Conservation (phyloP, 1,140 invertebrate species). For the Drosophila guanche region DNA sequence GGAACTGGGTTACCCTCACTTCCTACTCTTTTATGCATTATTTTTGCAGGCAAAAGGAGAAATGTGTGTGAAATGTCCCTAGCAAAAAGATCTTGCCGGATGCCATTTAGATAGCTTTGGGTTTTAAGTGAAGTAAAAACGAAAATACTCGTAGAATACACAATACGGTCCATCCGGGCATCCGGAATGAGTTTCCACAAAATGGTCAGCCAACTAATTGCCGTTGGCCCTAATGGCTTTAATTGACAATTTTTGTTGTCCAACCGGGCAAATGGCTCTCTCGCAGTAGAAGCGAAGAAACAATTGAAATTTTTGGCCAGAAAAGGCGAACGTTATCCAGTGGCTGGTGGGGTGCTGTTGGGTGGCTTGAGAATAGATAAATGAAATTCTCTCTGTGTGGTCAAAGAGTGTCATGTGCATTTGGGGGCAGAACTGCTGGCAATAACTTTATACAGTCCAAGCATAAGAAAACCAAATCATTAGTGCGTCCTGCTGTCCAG, state of each 20-base stretch:
- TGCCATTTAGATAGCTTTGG: slow-evolving; percentile 8
- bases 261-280: slow-evolving; percentile 22
- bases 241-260: slow-evolving; percentile 59
- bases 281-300: slow-evolving; percentile 11
- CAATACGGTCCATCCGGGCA: slow-evolving; percentile 11
- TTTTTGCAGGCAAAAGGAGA: too few relatives aligned
- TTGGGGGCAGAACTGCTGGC: slow-evolving; percentile 29
- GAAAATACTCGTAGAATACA: slow-evolving; percentile 4
- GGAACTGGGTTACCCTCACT: too few relatives aligned
- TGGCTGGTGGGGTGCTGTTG: neutral
- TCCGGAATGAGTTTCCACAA: slow-evolving; percentile 47
- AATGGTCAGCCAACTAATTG: slow-evolving; percentile 60
- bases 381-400: slow-evolving; percentile 32
- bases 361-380: neutral
- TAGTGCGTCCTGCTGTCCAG: slow-evolving; percentile 19
- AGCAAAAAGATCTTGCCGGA: too few relatives aligned
- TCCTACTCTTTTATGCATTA: too few relatives aligned
- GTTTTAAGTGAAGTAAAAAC: slow-evolving; percentile 5
- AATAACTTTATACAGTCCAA: slow-evolving; percentile 22
- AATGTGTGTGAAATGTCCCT: too few relatives aligned
- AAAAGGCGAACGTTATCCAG: slow-evolving; percentile 29
- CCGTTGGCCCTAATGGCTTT: slow-evolving; percentile 62
- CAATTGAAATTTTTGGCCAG: slow-evolving; percentile 32
- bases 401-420: slow-evolving; percentile 44
- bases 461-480: slow-evolving; percentile 39